Evolutionary conservation across 2,797 vertebrate genomes (phyloP).

Genomic region (Taenioides sp.): DNA sequence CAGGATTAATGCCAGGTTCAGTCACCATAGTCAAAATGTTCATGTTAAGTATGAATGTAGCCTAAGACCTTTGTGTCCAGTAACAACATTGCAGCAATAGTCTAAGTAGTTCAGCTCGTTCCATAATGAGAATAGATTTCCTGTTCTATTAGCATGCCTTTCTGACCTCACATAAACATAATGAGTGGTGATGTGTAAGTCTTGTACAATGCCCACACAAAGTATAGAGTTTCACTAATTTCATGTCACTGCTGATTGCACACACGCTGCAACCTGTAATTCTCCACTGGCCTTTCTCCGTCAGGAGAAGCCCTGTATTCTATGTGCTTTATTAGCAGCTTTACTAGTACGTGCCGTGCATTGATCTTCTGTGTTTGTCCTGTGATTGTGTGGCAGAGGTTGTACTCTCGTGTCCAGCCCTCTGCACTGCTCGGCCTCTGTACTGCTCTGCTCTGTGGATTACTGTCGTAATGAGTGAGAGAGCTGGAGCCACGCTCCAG

Average conservation of each 20-base stretch:
- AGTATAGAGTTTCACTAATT: constrained; percentile 26
- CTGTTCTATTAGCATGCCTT: background rate
- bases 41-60: too few relatives aligned
- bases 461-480: constrained; percentile 68
- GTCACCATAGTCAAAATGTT: too few relatives aligned
- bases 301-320: background rate
- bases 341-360: background rate
- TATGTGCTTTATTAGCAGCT: constrained; percentile 1
- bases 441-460: constrained; percentile 61
- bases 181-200: too few relatives aligned
- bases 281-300: constrained; percentile 4
- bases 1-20: too few relatives aligned
- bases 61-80: too few relatives aligned
- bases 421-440: constrained; percentile 36
- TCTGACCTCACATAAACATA: background rate
- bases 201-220: background rate
- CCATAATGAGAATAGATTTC: background rate
- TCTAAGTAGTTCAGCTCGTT: too few relatives aligned
- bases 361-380: constrained; percentile 19
- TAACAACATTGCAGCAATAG: too few relatives aligned
- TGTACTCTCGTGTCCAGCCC: constrained; percentile 40
- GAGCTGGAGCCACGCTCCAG: constrained; percentile 42
- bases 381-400: constrained; percentile 22
- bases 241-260: constrained; percentile 8
- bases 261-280: constrained; percentile 10